These are phyloP conservation scores for Trematocara macrostoma DNA, from an alignment of 2,113 vertebrate genomes.

Conservation along the genomic window DNA sequence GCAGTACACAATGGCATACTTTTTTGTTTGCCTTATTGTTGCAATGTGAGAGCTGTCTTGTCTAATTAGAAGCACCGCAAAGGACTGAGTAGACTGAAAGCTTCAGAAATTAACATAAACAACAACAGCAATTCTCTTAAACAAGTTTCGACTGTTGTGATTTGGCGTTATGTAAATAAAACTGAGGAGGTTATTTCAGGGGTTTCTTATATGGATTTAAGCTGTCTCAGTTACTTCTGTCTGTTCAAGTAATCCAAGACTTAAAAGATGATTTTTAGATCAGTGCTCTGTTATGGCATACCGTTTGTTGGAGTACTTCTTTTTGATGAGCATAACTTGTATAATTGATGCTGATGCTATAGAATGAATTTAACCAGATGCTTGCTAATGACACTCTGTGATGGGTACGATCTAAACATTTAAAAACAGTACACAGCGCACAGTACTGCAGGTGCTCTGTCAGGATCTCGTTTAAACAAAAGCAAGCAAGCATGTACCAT, in stretches of 20 bases:
- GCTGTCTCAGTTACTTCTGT: background rate
- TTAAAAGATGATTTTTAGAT: background rate
- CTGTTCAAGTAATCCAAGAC: background rate
- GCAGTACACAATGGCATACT: background rate
- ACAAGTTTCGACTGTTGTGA: background rate
- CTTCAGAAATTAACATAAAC: background rate
- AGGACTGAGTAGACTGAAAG: background rate
- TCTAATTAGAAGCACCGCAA: slow-evolving; percentile 33
- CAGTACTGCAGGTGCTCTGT: background rate
- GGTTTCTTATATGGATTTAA: background rate
- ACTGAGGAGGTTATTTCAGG: background rate
- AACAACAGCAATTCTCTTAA: background rate
- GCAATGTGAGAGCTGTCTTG: background rate
- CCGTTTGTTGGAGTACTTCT: background rate
- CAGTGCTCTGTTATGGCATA: background rate
- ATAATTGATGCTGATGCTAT: background rate
- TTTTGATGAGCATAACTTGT: background rate
- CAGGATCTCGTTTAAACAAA: background rate
- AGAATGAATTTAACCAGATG: background rate
- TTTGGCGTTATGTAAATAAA: background rate
- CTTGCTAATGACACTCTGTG: background rate
- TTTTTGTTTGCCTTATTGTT: slow-evolving; percentile 6
- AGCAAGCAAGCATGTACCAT: background rate
- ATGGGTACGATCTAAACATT: background rate
- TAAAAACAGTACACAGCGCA: background rate